These are phyloP conservation scores for Bujurquina vittata DNA, from an alignment of 2,113 vertebrate genomes.

Conservation along the genomic window DNA sequence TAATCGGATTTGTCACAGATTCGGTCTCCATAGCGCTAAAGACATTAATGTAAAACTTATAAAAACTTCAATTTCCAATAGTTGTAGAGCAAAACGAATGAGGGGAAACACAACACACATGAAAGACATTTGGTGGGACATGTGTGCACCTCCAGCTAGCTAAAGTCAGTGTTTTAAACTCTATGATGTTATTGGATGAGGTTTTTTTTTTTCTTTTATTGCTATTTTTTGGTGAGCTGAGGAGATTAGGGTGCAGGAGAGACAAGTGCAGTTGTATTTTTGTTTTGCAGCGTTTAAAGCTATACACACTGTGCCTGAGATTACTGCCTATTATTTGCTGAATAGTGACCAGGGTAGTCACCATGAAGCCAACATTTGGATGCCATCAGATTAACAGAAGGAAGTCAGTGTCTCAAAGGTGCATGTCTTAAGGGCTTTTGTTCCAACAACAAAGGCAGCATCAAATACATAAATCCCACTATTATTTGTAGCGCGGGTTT, in stretches of 20 bases:
- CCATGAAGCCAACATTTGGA: not conserved
- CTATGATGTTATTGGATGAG: not conserved
- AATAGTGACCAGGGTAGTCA: not conserved
- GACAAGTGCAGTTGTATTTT: not conserved
- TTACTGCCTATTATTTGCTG: not conserved
- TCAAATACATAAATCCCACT: not conserved
- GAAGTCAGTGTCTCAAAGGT: not conserved
- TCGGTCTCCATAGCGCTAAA: not conserved
- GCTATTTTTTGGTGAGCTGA: not conserved
- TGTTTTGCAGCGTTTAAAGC: not conserved
- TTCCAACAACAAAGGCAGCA: not conserved
- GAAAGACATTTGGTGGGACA: not conserved
- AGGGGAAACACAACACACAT: not conserved
- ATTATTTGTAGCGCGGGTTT: not conserved
- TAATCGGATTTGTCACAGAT: not conserved
- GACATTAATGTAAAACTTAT: not conserved
- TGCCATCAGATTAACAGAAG: not conserved
- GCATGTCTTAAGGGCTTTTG: not conserved
- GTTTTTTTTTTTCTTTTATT: not conserved
- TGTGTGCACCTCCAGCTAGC: not conserved
- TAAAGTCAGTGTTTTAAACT: not conserved
- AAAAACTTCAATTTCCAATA: not conserved
- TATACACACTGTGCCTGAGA: not conserved
- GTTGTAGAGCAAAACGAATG: not conserved
- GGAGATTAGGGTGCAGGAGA: not conserved